Conservation (phyloP, 2,888 invertebrate species). For the Tromatobia lineatoria region DNA sequence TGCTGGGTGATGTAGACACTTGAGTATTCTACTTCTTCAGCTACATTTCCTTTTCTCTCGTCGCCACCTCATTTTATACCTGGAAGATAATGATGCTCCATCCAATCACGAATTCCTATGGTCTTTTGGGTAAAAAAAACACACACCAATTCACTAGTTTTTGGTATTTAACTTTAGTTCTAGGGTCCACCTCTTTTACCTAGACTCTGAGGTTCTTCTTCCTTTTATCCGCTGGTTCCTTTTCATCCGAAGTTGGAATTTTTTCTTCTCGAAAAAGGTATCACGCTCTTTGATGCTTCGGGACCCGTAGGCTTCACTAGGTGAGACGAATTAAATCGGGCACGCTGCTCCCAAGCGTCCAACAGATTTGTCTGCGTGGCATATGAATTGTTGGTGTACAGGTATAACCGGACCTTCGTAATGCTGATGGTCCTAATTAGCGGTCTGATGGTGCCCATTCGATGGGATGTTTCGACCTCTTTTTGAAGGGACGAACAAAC, state of each 20-base stretch:
- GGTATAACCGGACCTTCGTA: slow-evolving; percentile 26
- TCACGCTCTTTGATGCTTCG: background rate
- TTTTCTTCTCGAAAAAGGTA: background rate
- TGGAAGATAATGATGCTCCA: slow-evolving; percentile 48
- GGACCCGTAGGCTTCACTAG: background rate
- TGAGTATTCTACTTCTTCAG: background rate
- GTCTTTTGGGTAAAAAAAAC: slow-evolving; percentile 1
- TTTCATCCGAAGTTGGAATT: slow-evolving; percentile 1
- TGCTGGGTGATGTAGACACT: slow-evolving; percentile 12
- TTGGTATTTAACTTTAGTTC: slow-evolving; percentile 22
- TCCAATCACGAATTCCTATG: slow-evolving; percentile 19
- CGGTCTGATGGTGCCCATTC: slow-evolving; percentile 17
- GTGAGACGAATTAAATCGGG: slow-evolving; percentile 19
- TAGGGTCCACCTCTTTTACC: slow-evolving; percentile 2
- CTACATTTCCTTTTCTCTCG: background rate
- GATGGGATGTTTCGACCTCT: slow-evolving; percentile 45
- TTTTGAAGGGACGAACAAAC: no score
- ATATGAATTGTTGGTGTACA: background rate
- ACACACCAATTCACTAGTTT: slow-evolving; percentile 6
- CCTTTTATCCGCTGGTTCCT: background rate
- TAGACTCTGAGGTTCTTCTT: background rate
- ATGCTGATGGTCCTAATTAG: slow-evolving; percentile 48
- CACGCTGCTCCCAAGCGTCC: background rate
- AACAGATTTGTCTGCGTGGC: slow-evolving; percentile 16
- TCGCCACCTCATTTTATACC: slow-evolving; percentile 33